Base-by-base conservation (phyloP, 1,140 invertebrate genomes). In the Saxidomus purpurata region DNA sequence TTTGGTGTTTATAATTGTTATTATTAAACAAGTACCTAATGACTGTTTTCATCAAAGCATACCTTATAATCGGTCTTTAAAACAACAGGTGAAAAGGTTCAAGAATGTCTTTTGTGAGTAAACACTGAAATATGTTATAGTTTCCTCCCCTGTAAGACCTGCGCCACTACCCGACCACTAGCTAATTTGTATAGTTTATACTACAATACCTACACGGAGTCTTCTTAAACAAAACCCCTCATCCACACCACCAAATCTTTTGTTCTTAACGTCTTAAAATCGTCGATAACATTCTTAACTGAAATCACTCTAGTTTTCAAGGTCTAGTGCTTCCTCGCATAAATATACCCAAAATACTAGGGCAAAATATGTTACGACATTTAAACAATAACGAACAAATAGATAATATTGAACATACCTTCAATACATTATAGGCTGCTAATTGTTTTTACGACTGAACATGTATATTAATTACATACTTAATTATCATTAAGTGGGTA, bases 401-500 rank as follows among this genome's bases (percentile, higher is more conserved):
- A 36, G 31, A 36, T 49, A 36, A 52, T 79, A 79, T 79, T 55
- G 76, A 79, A 36, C 31, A 36, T 22, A 36, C 19, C 25, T 9
- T 52, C 47, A 79, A 79, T 52, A 79, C 47, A 79, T 49, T 79
- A 34, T 36, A 55, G 28, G 76, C 47, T 36, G 71, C 31, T 79
- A 79, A 79, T 79, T 79, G 76, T 79, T 79, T 79, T 79, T 52
- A 55, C 40, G 28, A 36, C 31, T 59, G 25, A 79, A 79, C 25
- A 36, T 52, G 34, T 52, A 49, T 79, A 79, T 79, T 55, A 79
- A 79, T 79, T 79, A 79, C 76, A 79, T 55, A 55, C 49, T 79
- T 79, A 79, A 79, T 79, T 79, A 79, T 79, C 76, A 79, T 79
- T 79, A 59, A 79, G 76, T 34, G 47, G 76, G 22, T 47, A 79